Conservation (phyloP, 2,888 invertebrate species). For the Tubiluchus corallicola region DNA sequence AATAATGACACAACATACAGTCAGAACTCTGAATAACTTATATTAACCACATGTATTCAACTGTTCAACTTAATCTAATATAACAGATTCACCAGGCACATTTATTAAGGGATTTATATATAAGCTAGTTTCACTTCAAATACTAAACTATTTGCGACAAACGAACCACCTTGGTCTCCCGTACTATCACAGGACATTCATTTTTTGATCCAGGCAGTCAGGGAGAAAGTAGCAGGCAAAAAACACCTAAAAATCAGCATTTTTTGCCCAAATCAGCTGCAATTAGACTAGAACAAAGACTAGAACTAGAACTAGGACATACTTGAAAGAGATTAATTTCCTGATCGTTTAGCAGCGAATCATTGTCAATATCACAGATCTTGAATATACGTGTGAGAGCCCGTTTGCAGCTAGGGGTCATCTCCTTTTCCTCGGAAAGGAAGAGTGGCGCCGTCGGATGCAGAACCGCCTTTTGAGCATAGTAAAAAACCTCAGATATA, state of each 20-base stretch:
- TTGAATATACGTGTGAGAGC: slow-evolving; percentile 89
- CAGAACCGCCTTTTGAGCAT: slow-evolving; percentile 96
- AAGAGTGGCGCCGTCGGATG: slow-evolving; percentile 94
- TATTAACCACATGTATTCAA: too few relatives aligned
- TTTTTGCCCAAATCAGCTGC: slow-evolving; percentile 4
- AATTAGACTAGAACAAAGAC: slow-evolving; percentile 7
- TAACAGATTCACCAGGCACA: too few relatives aligned
- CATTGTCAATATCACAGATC: slow-evolving; percentile 90
- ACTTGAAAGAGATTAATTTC: slow-evolving; percentile 87
- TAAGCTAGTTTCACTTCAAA: too few relatives aligned
- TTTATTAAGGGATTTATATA: too few relatives aligned
- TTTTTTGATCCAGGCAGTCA: background rate
- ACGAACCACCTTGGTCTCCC: too few relatives aligned
- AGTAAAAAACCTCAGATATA: slow-evolving; percentile 98
- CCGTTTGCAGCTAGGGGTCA: slow-evolving; percentile 74
- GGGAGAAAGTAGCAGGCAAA: slow-evolving; percentile 4
- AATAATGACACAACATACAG: too few relatives aligned
- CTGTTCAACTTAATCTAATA: too few relatives aligned
- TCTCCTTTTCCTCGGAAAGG: slow-evolving; percentile 85
- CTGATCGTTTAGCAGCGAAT: slow-evolving; percentile 81
- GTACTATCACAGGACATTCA: too few relatives aligned
- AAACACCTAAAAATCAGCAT: slow-evolving; percentile 7
- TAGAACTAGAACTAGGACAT: slow-evolving; percentile 9
- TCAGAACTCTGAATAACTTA: too few relatives aligned
- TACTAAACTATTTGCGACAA: too few relatives aligned